Percentiles rank a stretch among this genome's conserved stretches.
phyloP scores from a whole-genome alignment of 2,797 vertebrate genomes.

The Numenius phaeopus region DNA sequence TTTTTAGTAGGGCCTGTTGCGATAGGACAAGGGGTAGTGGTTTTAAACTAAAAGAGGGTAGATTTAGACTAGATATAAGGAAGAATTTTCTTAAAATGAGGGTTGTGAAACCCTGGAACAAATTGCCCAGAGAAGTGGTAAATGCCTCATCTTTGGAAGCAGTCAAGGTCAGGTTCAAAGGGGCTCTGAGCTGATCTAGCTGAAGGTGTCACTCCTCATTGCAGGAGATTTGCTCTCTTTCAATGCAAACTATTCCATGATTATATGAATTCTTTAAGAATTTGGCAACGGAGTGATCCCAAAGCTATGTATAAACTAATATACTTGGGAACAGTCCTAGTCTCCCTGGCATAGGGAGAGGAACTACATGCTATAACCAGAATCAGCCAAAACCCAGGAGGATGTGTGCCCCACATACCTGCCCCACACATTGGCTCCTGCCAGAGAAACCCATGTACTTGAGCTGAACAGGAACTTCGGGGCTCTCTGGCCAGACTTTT shows the following conservation, averaged over 20 bases:
- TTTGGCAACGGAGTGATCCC: not conserved
- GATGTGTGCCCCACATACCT: not conserved
- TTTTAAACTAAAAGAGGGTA: not conserved
- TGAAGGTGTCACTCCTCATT: not conserved
- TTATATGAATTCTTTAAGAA: not conserved
- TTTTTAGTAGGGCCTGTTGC: not conserved
- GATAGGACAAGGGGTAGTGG: not conserved
- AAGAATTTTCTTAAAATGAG: not conserved
- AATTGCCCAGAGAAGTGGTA: not conserved
- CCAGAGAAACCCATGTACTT: not conserved
- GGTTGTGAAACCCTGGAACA: not conserved
- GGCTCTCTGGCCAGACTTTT: not conserved
- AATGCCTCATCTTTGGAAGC: not conserved
- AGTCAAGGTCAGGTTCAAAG: not conserved
- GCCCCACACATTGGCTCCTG: accelerated
- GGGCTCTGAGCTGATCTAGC: not conserved
- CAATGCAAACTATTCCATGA: not conserved
- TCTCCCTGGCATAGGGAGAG: not conserved
- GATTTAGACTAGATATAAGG: not conserved
- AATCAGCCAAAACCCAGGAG: not conserved
- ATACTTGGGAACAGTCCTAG: not conserved
- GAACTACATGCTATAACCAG: not conserved
- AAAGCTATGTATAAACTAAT: not conserved
- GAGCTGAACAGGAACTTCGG: not conserved
- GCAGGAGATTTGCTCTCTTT: not conserved